phyloP scores from a whole-genome alignment of 2,113 vertebrate species.

The Engraulis encrasicolus region DNA sequence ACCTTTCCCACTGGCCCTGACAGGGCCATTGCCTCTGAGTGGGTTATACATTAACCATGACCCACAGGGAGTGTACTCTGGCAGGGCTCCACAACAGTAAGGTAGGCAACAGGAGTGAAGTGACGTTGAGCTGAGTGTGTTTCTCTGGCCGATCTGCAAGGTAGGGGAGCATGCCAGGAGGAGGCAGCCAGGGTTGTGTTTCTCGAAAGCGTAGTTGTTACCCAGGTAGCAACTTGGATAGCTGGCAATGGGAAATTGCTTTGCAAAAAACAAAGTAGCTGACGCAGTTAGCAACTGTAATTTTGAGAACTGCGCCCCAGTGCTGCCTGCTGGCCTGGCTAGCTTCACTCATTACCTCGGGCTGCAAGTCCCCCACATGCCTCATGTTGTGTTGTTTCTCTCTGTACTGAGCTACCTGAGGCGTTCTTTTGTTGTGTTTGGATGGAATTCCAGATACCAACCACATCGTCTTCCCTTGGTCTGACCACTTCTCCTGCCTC shows the following conservation, averaged over 20 bases:
- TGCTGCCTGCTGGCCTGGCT: too few species aligned
- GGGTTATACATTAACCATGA: slow-evolving; percentile 17
- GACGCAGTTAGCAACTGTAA: too few species aligned
- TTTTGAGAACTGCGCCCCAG: too few species aligned
- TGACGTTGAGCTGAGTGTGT: neutral
- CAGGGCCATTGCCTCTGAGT: neutral
- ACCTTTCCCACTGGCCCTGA: neutral
- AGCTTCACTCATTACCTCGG: neutral
- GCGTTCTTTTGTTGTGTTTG: neutral
- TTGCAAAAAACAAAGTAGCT: too few species aligned
- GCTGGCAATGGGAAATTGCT: too few species aligned
- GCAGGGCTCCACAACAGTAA: neutral
- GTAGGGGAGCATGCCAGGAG: neutral
- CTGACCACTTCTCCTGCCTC: slow-evolving; percentile 9
- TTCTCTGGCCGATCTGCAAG: neutral
- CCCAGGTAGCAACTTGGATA: too few species aligned
- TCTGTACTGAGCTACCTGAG: slow-evolving; percentile 8
- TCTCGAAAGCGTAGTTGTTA: too few species aligned
- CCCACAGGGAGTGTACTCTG: neutral
- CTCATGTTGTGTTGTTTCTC: neutral
- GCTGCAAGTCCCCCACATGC: neutral
- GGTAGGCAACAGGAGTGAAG: neutral
- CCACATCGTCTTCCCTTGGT: neutral
- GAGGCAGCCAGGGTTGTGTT: too few species aligned
- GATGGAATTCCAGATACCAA: neutral